A percentile compares a stretch with the other conserved stretches of the same genome.
phyloP scores from a whole-genome alignment of 2,888 invertebrate species.

The Polyommatus iphigenia region DNA sequence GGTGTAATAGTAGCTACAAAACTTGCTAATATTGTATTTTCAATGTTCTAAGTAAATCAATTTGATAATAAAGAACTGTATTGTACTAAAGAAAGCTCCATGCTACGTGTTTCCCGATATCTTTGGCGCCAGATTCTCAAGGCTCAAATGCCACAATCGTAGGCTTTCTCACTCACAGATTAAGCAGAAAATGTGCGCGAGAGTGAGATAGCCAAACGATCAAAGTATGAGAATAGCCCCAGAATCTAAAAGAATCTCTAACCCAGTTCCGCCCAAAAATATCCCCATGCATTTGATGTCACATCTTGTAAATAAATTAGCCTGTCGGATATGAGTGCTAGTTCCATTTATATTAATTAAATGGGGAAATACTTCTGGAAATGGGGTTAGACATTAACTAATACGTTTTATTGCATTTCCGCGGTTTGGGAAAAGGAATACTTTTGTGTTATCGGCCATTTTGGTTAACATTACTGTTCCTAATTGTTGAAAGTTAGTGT shows the following conservation, averaged over 20 bases:
- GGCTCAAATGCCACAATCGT: neutral
- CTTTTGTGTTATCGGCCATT: neutral
- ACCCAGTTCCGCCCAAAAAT: conserved; percentile 33
- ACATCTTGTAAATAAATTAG: conserved; percentile 21
- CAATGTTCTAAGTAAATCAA: too few species aligned
- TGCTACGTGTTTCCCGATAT: neutral
- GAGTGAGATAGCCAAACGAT: neutral
- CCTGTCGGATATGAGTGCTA: conserved; percentile 24
- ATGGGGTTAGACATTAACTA: conserved; percentile 18
- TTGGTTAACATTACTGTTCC: neutral
- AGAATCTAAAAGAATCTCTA: conserved; percentile 24
- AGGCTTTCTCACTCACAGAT: neutral
- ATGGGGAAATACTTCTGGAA: conserved; percentile 22
- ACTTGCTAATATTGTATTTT: neutral
- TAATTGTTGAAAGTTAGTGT: too few species aligned
- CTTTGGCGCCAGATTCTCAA: neutral
- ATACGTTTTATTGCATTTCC: conserved; percentile 21
- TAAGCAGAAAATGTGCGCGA: neutral
- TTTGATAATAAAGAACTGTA: neutral
- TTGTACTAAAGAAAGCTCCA: neutral
- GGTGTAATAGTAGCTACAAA: too few species aligned
- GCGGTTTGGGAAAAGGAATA: neutral
- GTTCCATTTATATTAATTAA: conserved; percentile 30
- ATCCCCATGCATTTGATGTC: conserved; percentile 30
- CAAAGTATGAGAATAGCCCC: neutral